These are phyloP conservation scores for Timema podura DNA, from an alignment of 2,888 invertebrate genomes.

Conservation along the genomic window DNA sequence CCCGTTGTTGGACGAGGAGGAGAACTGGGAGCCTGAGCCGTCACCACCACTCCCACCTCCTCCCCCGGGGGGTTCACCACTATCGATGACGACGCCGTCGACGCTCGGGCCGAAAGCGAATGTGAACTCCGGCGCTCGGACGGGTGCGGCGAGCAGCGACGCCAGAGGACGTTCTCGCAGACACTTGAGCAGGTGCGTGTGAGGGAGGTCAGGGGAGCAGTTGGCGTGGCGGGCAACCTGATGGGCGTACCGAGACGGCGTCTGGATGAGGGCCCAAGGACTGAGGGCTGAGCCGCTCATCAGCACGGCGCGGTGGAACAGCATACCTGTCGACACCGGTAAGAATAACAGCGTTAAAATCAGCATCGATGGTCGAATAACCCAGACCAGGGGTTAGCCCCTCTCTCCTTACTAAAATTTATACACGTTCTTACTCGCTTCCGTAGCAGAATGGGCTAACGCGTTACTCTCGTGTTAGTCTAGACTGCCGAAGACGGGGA, in stretches of 20 bases:
- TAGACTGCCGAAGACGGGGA: too few relatives aligned
- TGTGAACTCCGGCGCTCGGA: conserved; percentile 73
- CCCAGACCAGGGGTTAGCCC: too few relatives aligned
- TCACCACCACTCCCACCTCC: background rate
- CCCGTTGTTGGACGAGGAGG: too few relatives aligned
- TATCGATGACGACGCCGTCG: conserved; percentile 86
- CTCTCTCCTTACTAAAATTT: too few relatives aligned
- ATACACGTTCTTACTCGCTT: too few relatives aligned
- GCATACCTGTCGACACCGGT: background rate
- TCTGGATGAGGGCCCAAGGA: conserved; percentile 80
- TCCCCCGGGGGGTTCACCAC: conserved; percentile 55
- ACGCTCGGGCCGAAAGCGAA: conserved; percentile 92
- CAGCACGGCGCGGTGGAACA: conserved; percentile 15
- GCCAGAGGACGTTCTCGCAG: conserved; percentile 71
- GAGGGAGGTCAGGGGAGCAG: conserved; percentile 61
- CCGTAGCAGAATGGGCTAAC: too few relatives aligned
- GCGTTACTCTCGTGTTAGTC: too few relatives aligned
- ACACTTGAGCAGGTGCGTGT: conserved; percentile 66
- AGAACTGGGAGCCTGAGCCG: background rate
- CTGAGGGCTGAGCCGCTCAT: conserved; percentile 54
- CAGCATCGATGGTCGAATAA: too few relatives aligned
- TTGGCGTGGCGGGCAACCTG: conserved; percentile 81
- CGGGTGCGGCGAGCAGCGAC: conserved; percentile 67
- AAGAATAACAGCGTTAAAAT: too few relatives aligned
- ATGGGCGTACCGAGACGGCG: conserved; percentile 79